Evolutionary conservation across 64 coral and sea anemone species (phyloP).

Genomic region (Stichodactyla mertensii): DNA sequence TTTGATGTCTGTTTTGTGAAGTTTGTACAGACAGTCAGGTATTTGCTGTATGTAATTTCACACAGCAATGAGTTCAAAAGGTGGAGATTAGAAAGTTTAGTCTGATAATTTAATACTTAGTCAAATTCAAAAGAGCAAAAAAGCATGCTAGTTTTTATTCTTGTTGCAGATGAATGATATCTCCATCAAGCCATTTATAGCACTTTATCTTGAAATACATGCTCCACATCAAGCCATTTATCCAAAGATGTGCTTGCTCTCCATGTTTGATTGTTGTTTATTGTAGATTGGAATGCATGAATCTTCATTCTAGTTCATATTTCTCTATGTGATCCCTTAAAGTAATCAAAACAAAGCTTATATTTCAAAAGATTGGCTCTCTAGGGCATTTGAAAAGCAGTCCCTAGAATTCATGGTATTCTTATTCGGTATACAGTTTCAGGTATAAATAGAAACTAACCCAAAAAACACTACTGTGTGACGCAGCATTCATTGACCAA

Average conservation of each 20-base stretch:
- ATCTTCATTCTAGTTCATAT: background rate
- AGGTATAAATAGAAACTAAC: background rate
- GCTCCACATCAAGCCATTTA: background rate
- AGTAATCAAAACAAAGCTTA: background rate
- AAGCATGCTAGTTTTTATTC: background rate
- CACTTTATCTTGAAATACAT: too few relatives aligned
- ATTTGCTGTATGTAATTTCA: background rate
- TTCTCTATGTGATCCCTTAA: background rate
- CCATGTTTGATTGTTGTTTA: background rate
- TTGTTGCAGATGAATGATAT: background rate
- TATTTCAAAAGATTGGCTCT: background rate
- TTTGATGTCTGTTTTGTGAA: background rate
- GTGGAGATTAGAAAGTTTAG: background rate
- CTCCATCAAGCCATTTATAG: background rate
- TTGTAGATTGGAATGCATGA: background rate
- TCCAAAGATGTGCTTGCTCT: background rate
- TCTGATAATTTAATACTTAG: background rate
- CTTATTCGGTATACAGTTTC: background rate
- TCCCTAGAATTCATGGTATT: constrained; percentile 1
- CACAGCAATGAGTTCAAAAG: background rate
- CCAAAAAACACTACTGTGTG: background rate
- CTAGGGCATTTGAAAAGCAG: background rate
- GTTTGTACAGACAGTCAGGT: background rate
- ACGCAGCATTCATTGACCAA: background rate
- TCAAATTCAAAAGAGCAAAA: background rate